Evolutionary conservation across 2,888 invertebrate species (phyloP), one percentile per base, ranked within the genome.

Genomic region (Strigamia crassipes): DNA sequence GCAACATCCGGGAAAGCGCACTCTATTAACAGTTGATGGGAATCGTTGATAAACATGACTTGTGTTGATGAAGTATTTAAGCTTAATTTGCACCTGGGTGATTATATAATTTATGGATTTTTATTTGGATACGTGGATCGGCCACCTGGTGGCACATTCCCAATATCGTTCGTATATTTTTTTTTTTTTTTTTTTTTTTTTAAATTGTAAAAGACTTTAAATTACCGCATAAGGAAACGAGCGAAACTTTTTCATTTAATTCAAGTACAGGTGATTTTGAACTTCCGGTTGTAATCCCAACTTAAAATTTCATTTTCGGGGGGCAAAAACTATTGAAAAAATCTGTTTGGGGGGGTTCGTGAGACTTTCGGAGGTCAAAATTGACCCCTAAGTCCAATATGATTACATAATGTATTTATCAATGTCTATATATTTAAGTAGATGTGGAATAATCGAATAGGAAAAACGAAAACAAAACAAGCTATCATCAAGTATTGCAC

Each of bases 401-500:
- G n/a, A n/a, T n/a, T n/a, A n/a, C n/a, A n/a, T 27, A 27, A 27
- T 27, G 3, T 3, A 27, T 27, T 3, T 27, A 27, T 27, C 27
- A 1, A 1, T 4, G 6, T 18, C 51, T 18, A 51, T 18, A 10
- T 6, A 51, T 51, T 51, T 13, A 0, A 51, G 4, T 51, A 1
- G 51, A 51, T 13, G 73, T 12, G 31, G 31, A 73, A n/a, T 31
- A 15, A 73, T 73, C 31, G 73, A 31, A 21, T n/a, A n/a, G 56
- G 18, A 56, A n/a, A 56, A 18, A 13, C 27, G 27, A 73, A 73
- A 73, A 27, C 27, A 73, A 73, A 73, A 51, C 38, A n/a, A n/a
- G 6, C 27, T 73, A 73, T 73, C 73, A 73, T 73, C 73, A 73
- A 73, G 73, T 73, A 73, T 73, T 73, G 73, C 73, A 73, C 73